phyloP scores from a whole-genome alignment of 2,797 vertebrate species.

The Catamblyrhynchus diadema region DNA sequence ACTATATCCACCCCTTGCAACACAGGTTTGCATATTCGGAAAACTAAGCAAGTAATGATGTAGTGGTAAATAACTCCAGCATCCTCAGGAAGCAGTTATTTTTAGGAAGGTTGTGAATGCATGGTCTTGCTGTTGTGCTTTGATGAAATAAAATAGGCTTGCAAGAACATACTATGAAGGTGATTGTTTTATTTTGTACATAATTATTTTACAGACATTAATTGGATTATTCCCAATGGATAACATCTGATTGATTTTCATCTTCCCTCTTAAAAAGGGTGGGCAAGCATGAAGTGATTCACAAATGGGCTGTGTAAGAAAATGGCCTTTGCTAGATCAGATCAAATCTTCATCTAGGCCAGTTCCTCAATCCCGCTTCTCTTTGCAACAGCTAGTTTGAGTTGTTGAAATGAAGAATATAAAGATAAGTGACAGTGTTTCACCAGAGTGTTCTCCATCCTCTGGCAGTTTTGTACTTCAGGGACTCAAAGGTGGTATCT shows the following conservation, averaged over 20 bases:
- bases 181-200: neutral
- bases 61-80: neutral
- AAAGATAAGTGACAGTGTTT: neutral
- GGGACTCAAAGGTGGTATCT: neutral
- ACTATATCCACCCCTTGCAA: neutral
- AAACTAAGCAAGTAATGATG: neutral
- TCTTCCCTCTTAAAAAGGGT: neutral
- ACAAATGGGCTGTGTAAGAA: neutral
- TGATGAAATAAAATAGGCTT: neutral
- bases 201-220: neutral
- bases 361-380: neutral
- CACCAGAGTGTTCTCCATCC: neutral
- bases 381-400: neutral
- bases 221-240: neutral
- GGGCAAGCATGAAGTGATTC: neutral
- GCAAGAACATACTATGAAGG: neutral
- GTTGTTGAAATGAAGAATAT: neutral
- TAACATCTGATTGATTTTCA: neutral
- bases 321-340: neutral
- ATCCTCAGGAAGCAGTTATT: neutral
- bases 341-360: neutral
- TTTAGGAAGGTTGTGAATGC: neutral
- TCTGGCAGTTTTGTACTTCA: neutral
- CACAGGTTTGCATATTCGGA: neutral
- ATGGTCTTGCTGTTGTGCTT: neutral